A percentile compares a stretch with the other conserved stretches of the same genome.
Conservation (phyloP, 2,797 vertebrate genomes). For the Phrynocephalus vlangalii region DNA sequence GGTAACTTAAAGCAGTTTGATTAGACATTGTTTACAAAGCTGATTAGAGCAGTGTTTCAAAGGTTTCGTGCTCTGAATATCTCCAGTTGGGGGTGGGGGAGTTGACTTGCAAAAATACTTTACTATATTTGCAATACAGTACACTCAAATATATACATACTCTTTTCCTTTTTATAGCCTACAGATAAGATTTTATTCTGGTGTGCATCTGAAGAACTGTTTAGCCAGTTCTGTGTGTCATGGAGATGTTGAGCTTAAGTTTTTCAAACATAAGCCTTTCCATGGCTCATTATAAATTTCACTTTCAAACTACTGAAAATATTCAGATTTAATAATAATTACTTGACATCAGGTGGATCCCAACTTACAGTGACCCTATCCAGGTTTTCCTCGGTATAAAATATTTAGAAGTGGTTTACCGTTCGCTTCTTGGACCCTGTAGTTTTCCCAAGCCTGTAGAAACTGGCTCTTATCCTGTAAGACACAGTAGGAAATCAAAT, state of each 20-base stretch:
- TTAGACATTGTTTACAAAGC: conserved; percentile 45
- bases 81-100: background rate
- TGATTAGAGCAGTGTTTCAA: conserved; percentile 39
- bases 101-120: background rate
- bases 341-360: no score
- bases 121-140: conserved; percentile 40
- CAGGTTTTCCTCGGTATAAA: no score
- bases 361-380: no score
- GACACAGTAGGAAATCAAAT: no score
- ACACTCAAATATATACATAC: conserved; percentile 19
- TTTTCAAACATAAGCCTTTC: background rate
- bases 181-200: conserved; percentile 3
- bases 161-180: background rate
- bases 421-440: background rate
- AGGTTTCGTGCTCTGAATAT: background rate
- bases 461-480: no score
- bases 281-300: background rate
- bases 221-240: background rate
- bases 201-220: background rate
- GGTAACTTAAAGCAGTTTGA: conserved; percentile 39
- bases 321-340: background rate
- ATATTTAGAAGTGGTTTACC: no score
- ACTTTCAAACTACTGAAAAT: conserved; percentile 5
- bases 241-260: background rate
- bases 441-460: background rate